phyloP scores from a whole-genome alignment of 2,797 vertebrate species.

The Podargus strigoides region DNA sequence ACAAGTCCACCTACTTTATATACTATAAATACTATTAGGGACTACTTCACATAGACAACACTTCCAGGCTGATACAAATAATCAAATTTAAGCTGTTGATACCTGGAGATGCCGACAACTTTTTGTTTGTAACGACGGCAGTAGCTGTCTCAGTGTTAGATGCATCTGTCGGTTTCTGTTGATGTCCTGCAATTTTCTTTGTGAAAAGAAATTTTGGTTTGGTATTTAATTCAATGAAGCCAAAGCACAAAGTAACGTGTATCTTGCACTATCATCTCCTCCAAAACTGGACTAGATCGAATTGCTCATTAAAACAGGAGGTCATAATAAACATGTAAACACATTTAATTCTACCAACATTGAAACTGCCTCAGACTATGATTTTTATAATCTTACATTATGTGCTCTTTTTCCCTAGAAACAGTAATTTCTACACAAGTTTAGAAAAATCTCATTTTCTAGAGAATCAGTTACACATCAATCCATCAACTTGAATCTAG shows the following conservation, averaged over 20 bases:
- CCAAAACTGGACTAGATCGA: background rate
- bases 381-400: background rate
- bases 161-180: conserved; percentile 79
- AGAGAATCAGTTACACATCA: background rate
- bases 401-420: background rate
- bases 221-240: conserved; percentile 48
- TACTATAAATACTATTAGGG: background rate
- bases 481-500: background rate
- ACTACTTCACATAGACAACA: background rate
- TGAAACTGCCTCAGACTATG: background rate
- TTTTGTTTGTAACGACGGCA: conserved; percentile 62
- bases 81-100: conserved; percentile 23
- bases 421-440: background rate
- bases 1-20: background rate
- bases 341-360: background rate
- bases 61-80: background rate
- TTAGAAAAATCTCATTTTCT: background rate
- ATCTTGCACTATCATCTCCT: background rate
- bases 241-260: background rate
- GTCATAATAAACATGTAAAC: background rate
- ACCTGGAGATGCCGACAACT: conserved; percentile 84
- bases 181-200: conserved; percentile 72
- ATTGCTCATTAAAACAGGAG: background rate
- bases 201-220: conserved; percentile 51
- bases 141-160: conserved; percentile 77